phyloP scores from a whole-genome alignment of 2,888 invertebrate species.

The Drosophila lacicola region DNA sequence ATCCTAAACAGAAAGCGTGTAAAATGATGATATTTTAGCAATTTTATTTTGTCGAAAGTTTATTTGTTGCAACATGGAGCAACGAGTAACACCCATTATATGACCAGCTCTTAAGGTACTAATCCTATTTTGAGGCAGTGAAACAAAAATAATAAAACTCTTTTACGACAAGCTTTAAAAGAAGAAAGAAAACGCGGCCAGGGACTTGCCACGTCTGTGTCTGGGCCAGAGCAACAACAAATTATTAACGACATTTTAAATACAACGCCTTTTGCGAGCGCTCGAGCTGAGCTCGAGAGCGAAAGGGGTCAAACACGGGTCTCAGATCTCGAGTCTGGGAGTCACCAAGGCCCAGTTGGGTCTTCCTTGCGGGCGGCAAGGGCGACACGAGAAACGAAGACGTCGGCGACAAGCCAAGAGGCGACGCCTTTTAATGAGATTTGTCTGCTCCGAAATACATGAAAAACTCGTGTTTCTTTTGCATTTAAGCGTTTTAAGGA shows the following conservation, averaged over 20 bases:
- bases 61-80: conserved; percentile 35
- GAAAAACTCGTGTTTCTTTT: conserved; percentile 72
- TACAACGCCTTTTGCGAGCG: conserved; percentile 63
- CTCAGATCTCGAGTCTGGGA: conserved; percentile 6
- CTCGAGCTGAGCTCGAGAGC: conserved; percentile 34
- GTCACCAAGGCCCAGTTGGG: conserved; percentile 5
- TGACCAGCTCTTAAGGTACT: conserved; percentile 57
- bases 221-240: conserved; percentile 69
- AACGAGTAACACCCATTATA: conserved; percentile 36
- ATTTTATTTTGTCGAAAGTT: conserved; percentile 20
- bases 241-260: conserved; percentile 82
- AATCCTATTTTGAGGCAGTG: conserved; percentile 73
- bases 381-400: conserved; percentile 8
- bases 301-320: conserved; percentile 57
- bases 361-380: conserved; percentile 13
- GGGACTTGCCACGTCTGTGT: conserved; percentile 31
- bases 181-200: conserved; percentile 28
- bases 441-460: conserved; percentile 68
- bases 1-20: conserved; percentile 55
- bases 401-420: conserved; percentile 42
- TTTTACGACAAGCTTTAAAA: conserved; percentile 70
- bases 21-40: conserved; percentile 45
- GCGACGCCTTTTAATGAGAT: conserved; percentile 81
- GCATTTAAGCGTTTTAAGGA: conserved; percentile 69
- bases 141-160: conserved; percentile 72